These are phyloP conservation scores for Cassiopea andromeda DNA, from an alignment of 30 jellyfish, hydroid and myxozoan species.

Conservation along the genomic window DNA sequence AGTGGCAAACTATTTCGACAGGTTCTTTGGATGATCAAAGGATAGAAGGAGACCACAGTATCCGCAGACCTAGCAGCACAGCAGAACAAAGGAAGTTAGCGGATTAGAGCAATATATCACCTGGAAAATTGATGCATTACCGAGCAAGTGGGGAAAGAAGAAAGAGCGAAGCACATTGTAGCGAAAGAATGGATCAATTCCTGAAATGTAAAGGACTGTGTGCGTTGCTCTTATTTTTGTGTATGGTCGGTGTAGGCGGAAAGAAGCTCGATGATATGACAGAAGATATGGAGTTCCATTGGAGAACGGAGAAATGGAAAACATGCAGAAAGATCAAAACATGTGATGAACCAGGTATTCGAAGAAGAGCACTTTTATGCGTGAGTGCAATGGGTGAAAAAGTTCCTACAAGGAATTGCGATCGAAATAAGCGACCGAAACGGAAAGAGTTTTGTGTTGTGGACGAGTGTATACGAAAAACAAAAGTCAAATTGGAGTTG, in stretches of 20 bases:
- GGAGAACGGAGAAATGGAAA: conserved; percentile 56
- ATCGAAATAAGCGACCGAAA: conserved; percentile 47
- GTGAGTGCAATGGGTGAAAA: conserved; percentile 28
- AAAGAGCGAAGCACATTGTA: background rate
- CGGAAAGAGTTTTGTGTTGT: conserved; percentile 52
- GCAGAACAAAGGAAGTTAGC: conserved; percentile 4
- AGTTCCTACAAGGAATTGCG: conserved; percentile 30
- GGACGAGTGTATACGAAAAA: conserved; percentile 40
- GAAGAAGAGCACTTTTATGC: conserved; percentile 42
- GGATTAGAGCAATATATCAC: background rate
- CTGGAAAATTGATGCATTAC: background rate
- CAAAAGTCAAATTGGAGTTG: conserved; percentile 17
- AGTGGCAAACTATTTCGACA: background rate
- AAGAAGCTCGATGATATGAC: background rate
- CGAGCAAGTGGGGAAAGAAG: background rate
- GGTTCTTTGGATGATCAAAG: background rate
- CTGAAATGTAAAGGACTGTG: background rate
- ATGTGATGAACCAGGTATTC: conserved; percentile 63
- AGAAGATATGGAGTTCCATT: background rate
- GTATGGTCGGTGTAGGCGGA: background rate
- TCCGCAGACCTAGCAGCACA: background rate
- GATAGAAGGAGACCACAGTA: background rate
- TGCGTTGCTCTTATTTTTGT: background rate
- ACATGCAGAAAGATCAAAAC: conserved; percentile 24
- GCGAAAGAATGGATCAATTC: background rate